Base-by-base conservation (phyloP, 2,888 invertebrate species). In the Lomographa bimaculata region DNA sequence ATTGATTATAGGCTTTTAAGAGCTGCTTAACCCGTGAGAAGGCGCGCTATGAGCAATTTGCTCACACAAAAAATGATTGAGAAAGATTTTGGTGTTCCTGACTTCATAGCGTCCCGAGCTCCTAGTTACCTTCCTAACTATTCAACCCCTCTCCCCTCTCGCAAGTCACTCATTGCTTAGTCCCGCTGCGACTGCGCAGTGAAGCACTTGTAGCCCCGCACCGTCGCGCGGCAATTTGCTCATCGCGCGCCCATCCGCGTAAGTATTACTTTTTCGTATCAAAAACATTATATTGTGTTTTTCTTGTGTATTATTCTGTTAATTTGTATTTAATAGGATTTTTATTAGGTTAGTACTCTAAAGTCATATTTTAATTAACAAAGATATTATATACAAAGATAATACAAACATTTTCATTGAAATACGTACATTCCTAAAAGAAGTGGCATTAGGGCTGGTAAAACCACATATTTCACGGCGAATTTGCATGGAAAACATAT, bases 1-100 rank as follows among this genome's bases (percentile, higher is more conserved):
- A n/a, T n/a, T n/a, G n/a, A n/a, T n/a, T n/a, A n/a, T n/a, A n/a
- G n/a, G n/a, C n/a, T n/a, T n/a, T n/a, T n/a, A n/a, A n/a, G n/a
- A n/a, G n/a, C n/a, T n/a, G n/a, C 20, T 28, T 23, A 20, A 23
- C 23, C 37, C 37, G 23, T 37, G 37, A 37, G 37, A 37, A 29
- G 29, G 37, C 29, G 37, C 37, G 29, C 37, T 27, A 27, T 26
- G 35, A 35, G 35, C 35, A 28, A 8, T 28, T 37, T 36, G 36
- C 36, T 36, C 28, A 36, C 36, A 11, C 25, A 28, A 36, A 36
- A 36, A 10, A 21, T 27, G 1, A 19, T 27, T 36, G 6, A 6
- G 9, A 35, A 21, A n/a, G 5, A 28, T 36, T 36, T 36, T 36
- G 18, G 20, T 28, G 7, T 1, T 20, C 8, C 11, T 10, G 26